These are phyloP conservation scores for Trachelus iudaicus DNA, from an alignment of 2,888 invertebrate species.

Conservation along the genomic window DNA sequence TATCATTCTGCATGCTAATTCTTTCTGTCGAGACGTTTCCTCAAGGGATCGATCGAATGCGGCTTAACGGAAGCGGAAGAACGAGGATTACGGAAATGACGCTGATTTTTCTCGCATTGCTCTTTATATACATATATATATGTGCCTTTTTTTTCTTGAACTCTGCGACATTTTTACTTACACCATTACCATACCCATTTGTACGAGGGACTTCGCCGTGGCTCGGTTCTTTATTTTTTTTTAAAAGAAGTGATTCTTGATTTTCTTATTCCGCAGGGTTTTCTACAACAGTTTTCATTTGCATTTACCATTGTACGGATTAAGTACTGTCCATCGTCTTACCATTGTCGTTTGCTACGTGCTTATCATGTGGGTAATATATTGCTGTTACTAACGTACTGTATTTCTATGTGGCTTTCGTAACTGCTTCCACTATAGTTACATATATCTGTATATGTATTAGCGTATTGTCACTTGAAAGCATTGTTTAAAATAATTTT, in stretches of 20 bases:
- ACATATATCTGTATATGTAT: neutral
- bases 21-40: neutral
- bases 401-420: neutral
- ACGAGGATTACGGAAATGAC: neutral
- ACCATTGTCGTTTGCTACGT: neutral
- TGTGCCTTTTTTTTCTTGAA: neutral
- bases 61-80: neutral
- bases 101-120: neutral
- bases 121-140: neutral
- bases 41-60: neutral
- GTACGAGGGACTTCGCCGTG: neutral
- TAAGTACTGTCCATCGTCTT: neutral
- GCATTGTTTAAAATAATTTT: neutral
- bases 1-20: neutral
- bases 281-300: neutral
- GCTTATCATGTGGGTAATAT: neutral
- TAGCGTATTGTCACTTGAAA: neutral
- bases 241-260: neutral
- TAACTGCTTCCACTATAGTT: neutral
- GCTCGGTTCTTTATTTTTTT: neutral
- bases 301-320: neutral
- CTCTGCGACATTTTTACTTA: neutral
- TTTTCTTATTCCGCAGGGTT: neutral
- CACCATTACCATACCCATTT: neutral
- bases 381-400: neutral